Conservation (phyloP, 2,113 vertebrate species). For the Onychostruthus taczanowskii region DNA sequence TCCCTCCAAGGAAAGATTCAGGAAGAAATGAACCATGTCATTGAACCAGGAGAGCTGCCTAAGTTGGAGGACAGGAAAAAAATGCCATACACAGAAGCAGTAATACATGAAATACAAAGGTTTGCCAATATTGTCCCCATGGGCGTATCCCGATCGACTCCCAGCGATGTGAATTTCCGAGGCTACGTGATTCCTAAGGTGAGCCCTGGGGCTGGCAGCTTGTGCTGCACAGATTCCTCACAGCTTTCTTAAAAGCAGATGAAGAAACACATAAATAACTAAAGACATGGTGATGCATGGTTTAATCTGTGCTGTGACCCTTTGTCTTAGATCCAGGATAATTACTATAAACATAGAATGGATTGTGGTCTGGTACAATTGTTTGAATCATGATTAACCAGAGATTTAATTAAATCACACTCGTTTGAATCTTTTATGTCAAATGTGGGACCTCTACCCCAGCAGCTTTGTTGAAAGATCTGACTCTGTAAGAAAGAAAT, state of each 20-base stretch:
- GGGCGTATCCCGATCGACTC: conserved; percentile 41
- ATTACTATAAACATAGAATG: not conserved
- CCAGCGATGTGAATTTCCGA: conserved; percentile 35
- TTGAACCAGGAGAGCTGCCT: conserved; percentile 60
- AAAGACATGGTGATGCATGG: fast-evolving
- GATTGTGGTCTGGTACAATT: not conserved
- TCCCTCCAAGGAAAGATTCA: conserved; percentile 63
- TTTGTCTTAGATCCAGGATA: not conserved
- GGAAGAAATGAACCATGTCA: conserved; percentile 61
- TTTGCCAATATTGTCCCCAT: conserved; percentile 78
- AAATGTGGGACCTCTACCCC: not conserved
- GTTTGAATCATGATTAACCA: not conserved
- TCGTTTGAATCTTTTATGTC: not conserved
- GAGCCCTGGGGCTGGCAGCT: not conserved
- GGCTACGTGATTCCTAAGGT: conserved; percentile 70
- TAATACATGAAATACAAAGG: conserved; percentile 86
- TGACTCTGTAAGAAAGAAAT: not conserved
- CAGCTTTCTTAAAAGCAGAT: not conserved
- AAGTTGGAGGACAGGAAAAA: conserved; percentile 62
- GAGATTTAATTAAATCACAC: not conserved
- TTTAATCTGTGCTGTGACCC: not conserved
- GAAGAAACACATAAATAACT: not conserved
- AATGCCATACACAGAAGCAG: conserved; percentile 83
- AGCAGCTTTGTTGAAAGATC: not conserved
- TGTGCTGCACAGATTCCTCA: not conserved